Percentiles rank a stretch among this genome's conserved stretches.
Conservation (phyloP, 2,888 invertebrate species). For the Pyrocoelia pectoralis region DNA sequence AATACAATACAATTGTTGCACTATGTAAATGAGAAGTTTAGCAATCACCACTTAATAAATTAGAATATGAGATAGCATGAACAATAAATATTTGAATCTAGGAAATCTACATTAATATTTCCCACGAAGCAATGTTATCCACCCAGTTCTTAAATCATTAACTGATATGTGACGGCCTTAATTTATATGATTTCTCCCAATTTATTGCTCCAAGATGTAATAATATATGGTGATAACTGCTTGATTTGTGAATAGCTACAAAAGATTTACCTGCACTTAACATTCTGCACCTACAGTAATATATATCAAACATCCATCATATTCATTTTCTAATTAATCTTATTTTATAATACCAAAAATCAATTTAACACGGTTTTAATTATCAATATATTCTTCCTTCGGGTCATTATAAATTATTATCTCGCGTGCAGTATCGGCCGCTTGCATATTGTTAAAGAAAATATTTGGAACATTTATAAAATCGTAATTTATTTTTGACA, state of each 20-base stretch:
- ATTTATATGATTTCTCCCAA: constrained; percentile 33
- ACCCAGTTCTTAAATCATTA: constrained; percentile 24
- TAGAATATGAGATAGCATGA: too few relatives aligned
- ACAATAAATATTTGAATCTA: not conserved
- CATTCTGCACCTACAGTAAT: not conserved
- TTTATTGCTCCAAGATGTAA: constrained; percentile 26
- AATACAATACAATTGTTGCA: too few relatives aligned
- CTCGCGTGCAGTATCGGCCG: constrained; percentile 38
- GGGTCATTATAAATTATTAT: constrained; percentile 33
- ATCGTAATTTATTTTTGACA: not conserved
- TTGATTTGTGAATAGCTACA: constrained; percentile 25
- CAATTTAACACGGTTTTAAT: constrained; percentile 45
- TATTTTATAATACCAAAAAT: constrained; percentile 40
- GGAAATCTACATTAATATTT: constrained; percentile 12
- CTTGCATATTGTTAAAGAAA: not conserved
- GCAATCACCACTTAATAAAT: too few relatives aligned
- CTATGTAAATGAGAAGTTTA: too few relatives aligned
- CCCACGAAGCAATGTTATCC: constrained; percentile 20
- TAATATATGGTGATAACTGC: constrained; percentile 27
- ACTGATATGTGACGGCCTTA: constrained; percentile 27
- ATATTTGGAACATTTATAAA: constrained; percentile 4
- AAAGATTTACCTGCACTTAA: constrained; percentile 16
- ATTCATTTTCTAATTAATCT: constrained; percentile 34
- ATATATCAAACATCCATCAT: constrained; percentile 9
- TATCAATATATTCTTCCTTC: constrained; percentile 38